phyloP scores from a whole-genome alignment of 2,888 invertebrate species.

The Malthinus seriepunctatus region DNA sequence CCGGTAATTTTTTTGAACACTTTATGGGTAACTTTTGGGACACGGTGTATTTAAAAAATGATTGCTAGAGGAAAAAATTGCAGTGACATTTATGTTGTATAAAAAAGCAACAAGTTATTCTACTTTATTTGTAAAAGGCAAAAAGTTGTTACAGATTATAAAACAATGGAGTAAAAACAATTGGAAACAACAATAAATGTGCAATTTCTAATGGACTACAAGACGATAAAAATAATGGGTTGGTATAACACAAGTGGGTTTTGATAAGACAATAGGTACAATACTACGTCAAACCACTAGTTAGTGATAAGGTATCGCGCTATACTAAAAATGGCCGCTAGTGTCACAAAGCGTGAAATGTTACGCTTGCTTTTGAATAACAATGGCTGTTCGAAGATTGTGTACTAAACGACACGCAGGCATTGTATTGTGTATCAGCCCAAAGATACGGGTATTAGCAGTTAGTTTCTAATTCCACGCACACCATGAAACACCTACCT shows the following conservation, averaged over 20 bases:
- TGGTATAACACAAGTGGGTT: conserved; percentile 22
- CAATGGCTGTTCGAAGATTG: conserved; percentile 48
- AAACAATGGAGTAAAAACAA: conserved; percentile 7
- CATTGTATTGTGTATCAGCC: conserved; percentile 37
- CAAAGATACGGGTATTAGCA: conserved; percentile 39
- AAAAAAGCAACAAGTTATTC: conserved; percentile 28
- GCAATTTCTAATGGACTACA: conserved; percentile 24
- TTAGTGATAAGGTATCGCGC: conserved; percentile 38
- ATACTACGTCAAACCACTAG: conserved; percentile 34
- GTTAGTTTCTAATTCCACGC: conserved; percentile 36
- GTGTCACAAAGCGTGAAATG: conserved; percentile 53
- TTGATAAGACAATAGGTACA: conserved; percentile 28
- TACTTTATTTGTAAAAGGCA: conserved; percentile 29
- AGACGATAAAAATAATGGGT: conserved; percentile 26
- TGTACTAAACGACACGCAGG: conserved; percentile 39
- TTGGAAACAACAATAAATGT: conserved; percentile 14
- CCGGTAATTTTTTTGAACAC: too few species aligned
- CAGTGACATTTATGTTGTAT: neutral
- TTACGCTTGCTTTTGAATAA: conserved; percentile 51
- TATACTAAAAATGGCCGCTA: conserved; percentile 49
- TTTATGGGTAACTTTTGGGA: too few species aligned
- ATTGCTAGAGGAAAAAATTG: neutral
- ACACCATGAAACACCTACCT: conserved; percentile 30
- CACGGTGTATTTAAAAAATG: too few species aligned
- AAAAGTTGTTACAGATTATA: conserved; percentile 15